phyloP scores from a whole-genome alignment of 2,888 invertebrate genomes.

The Pteria penguin region DNA sequence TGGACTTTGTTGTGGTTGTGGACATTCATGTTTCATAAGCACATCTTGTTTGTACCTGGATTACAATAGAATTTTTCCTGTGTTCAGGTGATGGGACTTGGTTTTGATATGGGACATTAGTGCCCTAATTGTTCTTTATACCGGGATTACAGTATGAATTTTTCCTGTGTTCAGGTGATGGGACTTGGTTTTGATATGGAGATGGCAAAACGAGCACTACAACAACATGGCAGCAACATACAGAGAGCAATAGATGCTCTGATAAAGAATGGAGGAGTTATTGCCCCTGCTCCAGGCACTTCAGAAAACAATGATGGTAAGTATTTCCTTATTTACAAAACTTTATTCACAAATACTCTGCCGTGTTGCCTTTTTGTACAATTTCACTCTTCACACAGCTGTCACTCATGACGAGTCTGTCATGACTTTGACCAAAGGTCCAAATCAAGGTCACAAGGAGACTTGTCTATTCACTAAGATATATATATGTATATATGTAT shows the following conservation, averaged over 20 bases:
- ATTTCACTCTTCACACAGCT: background rate
- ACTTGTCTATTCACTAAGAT: too few species aligned
- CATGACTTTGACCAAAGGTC: background rate
- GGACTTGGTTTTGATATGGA: conserved; percentile 71
- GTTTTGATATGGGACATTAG: conserved; percentile 71
- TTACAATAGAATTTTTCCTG: too few species aligned
- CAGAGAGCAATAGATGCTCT: conserved; percentile 68
- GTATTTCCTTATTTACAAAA: too few species aligned
- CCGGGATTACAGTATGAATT: too few species aligned
- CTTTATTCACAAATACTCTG: too few species aligned
- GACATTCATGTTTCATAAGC: too few species aligned
- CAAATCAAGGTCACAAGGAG: too few species aligned
- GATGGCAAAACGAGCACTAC: conserved; percentile 62
- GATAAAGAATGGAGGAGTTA: conserved; percentile 59
- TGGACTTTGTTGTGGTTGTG: too few species aligned
- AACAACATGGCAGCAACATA: conserved; percentile 57
- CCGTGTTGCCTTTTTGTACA: background rate
- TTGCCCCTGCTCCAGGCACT: conserved; percentile 23
- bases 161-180: conserved; percentile 64
- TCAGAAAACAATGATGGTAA: conserved; percentile 1
- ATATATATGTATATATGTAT: too few species aligned
- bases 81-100: conserved; percentile 67
- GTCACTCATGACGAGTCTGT: background rate
- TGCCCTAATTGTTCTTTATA: too few species aligned
- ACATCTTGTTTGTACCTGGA: too few species aligned